These are phyloP conservation scores for Smutsia gigantea DNA, from an alignment of 2,797 vertebrate species.

Conservation along the genomic window DNA sequence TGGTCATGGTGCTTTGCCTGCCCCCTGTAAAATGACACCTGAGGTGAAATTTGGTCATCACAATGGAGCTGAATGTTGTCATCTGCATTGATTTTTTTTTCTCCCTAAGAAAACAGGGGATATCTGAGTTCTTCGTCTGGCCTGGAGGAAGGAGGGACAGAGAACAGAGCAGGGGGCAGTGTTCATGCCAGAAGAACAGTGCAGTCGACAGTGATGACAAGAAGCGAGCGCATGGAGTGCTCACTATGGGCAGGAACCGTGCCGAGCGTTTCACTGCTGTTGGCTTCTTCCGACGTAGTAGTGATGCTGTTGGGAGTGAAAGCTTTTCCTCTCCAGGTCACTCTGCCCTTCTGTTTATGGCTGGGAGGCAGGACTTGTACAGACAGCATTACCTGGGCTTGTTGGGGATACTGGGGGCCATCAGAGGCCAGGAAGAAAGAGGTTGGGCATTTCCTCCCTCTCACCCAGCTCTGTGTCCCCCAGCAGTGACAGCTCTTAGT, in stretches of 20 bases:
- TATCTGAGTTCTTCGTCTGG: not conserved
- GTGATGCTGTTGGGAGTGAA: rapidly evolving
- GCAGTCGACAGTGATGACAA: rapidly evolving
- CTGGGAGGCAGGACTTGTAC: not conserved
- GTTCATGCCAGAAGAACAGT: not conserved
- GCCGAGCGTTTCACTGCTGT: rapidly evolving
- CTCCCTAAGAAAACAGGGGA: not conserved
- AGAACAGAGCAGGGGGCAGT: not conserved
- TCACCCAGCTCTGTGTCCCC: not conserved
- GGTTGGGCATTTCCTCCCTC: not conserved
- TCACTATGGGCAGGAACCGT: rapidly evolving
- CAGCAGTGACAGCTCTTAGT: not conserved
- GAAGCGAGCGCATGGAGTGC: rapidly evolving
- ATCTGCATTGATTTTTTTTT: not conserved
- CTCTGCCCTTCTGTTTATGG: not conserved
- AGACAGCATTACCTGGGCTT: not conserved
- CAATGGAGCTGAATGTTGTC: not conserved
- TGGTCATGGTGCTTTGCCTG: not conserved
- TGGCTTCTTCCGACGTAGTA: rapidly evolving
- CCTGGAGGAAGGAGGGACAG: not conserved
- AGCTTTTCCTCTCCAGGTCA: not conserved
- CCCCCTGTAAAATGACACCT: not conserved
- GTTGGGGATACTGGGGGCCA: not conserved
- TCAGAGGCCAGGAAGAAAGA: not conserved
- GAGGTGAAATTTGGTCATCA: not conserved